A percentile compares a stretch with the other conserved stretches of the same genome.
These are phyloP conservation scores for Podarcis lilfordi DNA, from an alignment of 2,797 vertebrate genomes.

Conservation along the genomic window DNA sequence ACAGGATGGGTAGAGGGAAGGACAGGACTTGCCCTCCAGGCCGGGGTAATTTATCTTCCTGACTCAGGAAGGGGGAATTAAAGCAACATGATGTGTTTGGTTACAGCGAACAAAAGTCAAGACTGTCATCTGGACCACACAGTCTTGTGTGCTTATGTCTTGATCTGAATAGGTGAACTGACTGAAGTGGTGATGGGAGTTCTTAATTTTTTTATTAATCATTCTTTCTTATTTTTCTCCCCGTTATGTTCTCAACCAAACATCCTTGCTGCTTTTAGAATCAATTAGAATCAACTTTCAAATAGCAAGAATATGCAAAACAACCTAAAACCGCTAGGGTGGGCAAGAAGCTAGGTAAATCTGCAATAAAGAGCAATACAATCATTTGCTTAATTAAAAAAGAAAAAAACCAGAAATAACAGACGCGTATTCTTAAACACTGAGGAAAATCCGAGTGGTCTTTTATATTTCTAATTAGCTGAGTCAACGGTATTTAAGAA, in stretches of 20 bases:
- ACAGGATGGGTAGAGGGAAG: background rate
- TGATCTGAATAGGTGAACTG: background rate
- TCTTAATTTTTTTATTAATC: background rate
- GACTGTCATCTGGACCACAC: background rate
- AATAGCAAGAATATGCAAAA: background rate
- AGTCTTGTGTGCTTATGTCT: background rate
- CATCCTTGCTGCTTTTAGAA: background rate
- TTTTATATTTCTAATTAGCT: background rate
- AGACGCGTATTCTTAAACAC: background rate
- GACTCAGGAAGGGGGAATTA: background rate
- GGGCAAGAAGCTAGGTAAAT: background rate
- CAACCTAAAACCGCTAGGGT: background rate
- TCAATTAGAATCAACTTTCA: background rate
- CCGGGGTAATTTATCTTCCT: background rate
- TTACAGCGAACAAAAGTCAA: background rate
- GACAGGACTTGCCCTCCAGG: no score
- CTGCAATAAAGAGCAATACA: background rate
- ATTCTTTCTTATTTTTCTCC: background rate
- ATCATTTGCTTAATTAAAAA: no score
- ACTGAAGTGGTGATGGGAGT: background rate
- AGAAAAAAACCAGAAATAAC: background rate
- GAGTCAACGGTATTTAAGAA: background rate
- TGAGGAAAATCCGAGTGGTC: background rate
- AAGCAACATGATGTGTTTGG: background rate
- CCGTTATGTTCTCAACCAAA: background rate